Conservation (phyloP, 1,140 invertebrate species). For the Propsilocerus akamusi region DNA sequence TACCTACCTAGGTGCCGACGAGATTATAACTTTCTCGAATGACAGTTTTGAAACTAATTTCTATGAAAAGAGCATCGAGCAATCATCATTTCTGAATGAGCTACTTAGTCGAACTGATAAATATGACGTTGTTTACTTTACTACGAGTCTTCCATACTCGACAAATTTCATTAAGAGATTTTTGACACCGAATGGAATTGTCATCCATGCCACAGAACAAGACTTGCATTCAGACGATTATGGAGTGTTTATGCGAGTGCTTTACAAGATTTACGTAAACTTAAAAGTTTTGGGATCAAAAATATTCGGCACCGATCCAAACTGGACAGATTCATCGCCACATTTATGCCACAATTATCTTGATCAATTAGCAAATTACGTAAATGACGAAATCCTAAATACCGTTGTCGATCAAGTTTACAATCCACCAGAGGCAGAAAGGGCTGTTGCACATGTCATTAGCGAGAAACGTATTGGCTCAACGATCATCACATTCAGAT, state of each 20-base stretch:
- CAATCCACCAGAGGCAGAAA: slow-evolving; percentile 44
- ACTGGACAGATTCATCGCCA: slow-evolving; percentile 25
- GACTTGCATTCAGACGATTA: neutral
- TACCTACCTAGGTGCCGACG: slow-evolving; percentile 4
- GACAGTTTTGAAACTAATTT: neutral
- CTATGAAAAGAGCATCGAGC: slow-evolving; percentile 4
- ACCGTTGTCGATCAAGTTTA: slow-evolving; percentile 41
- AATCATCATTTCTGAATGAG: slow-evolving; percentile 13
- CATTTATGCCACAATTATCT: slow-evolving; percentile 28
- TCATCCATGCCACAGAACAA: slow-evolving; percentile 25
- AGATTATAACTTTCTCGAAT: slow-evolving; percentile 2
- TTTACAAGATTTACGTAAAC: slow-evolving; percentile 8
- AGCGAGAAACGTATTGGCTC: slow-evolving; percentile 48
- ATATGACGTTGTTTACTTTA: slow-evolving; percentile 37
- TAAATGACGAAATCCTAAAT: slow-evolving; percentile 32
- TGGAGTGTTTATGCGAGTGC: slow-evolving; percentile 4
- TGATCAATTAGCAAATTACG: slow-evolving; percentile 28
- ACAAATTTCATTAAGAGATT: slow-evolving; percentile 25
- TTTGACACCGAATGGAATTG: slow-evolving; percentile 26
- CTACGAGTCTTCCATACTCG: slow-evolving; percentile 23
- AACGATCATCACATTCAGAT: slow-evolving; percentile 50
- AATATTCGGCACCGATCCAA: slow-evolving; percentile 15
- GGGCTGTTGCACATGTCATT: slow-evolving; percentile 44
- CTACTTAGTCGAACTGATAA: slow-evolving; percentile 11
- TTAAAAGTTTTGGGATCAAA: slow-evolving; percentile 19